These are phyloP conservation scores for Brenthis hecate DNA, from an alignment of 2,888 invertebrate genomes.

Conservation along the genomic window DNA sequence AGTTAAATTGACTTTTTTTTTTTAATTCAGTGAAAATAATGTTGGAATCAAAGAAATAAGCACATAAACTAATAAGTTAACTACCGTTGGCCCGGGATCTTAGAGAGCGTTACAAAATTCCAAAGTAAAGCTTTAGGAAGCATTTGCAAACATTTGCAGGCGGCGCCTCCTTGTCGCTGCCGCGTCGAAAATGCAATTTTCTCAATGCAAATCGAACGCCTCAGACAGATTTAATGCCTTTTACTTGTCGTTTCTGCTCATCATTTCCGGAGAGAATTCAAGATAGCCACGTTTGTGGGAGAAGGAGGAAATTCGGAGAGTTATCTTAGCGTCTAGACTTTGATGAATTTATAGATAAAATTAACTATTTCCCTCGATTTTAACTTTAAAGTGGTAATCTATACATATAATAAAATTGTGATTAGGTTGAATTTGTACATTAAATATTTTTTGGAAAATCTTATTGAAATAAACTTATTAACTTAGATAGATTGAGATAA, in stretches of 20 bases:
- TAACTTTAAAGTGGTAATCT: no score
- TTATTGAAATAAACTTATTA: no score
- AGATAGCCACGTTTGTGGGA: conserved; percentile 50
- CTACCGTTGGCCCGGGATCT: conserved; percentile 15
- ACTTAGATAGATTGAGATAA: no score
- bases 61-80: conserved; percentile 5
- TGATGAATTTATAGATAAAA: conserved; percentile 63
- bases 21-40: not conserved
- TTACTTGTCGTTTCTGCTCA: conserved; percentile 72
- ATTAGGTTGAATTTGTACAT: no score
- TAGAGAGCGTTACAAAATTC: conserved; percentile 47
- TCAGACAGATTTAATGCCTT: conserved; percentile 78
- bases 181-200: conserved; percentile 77
- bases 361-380: not conserved
- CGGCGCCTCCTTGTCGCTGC: conserved; percentile 62
- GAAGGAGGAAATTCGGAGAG: conserved; percentile 33
- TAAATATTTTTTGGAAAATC: no score
- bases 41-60: not conserved
- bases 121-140: conserved; percentile 60
- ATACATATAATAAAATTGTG: no score
- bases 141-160: conserved; percentile 66
- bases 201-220: conserved; percentile 77
- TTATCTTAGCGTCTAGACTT: conserved; percentile 36
- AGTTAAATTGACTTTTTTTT: no score
- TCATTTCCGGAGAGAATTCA: conserved; percentile 66